Evolutionary conservation across 2,113 vertebrate species (phyloP).

Genomic region (Lagopus muta): DNA sequence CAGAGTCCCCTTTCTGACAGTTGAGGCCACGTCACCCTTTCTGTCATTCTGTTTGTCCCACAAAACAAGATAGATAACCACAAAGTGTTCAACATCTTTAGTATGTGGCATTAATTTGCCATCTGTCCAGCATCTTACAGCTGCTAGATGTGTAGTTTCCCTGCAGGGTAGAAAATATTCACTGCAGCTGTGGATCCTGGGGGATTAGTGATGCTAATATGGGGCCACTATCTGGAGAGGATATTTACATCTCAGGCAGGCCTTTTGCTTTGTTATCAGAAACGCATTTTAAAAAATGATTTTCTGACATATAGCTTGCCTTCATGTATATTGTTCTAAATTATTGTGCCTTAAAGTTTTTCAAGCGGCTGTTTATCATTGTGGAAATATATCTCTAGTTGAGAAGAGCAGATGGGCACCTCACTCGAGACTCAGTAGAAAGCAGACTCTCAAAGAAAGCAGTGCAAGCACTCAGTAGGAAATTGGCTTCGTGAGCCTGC

Average conservation of each 20-base stretch:
- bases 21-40: neutral
- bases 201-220: neutral
- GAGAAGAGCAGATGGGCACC: slow-evolving; percentile 47
- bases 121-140: neutral
- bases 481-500: neutral
- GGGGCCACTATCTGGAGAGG: neutral
- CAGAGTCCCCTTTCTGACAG: neutral
- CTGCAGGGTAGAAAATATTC: neutral
- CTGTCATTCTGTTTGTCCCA: neutral
- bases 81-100: neutral
- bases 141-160: neutral
- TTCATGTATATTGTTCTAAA: neutral
- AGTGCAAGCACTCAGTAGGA: neutral
- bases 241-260: neutral
- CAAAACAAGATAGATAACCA: slow-evolving; percentile 2
- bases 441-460: too few relatives aligned
- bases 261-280: neutral
- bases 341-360: neutral
- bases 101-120: neutral
- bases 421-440: neutral
- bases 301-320: neutral
- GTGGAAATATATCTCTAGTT: neutral
- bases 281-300: neutral
- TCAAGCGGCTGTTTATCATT: slow-evolving; percentile 9
- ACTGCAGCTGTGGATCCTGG: neutral